These are phyloP conservation scores for Phataginus tetradactyla DNA, from an alignment of 2,797 vertebrate genomes.

Conservation along the genomic window DNA sequence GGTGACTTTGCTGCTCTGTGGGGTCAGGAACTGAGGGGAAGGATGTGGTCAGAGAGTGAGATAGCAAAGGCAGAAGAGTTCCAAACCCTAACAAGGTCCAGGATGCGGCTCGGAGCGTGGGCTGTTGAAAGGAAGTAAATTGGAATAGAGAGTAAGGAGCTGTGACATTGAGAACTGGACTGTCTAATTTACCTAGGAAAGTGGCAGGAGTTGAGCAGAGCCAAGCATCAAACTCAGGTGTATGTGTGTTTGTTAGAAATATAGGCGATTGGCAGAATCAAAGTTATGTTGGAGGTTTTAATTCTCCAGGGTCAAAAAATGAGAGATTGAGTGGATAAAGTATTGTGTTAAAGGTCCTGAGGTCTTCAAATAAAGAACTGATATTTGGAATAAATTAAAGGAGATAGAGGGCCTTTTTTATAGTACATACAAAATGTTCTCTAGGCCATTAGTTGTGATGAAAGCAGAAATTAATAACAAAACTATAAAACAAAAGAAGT, in stretches of 20 bases:
- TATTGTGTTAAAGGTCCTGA: neutral
- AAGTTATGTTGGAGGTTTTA: conserved; percentile 57
- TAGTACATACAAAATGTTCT: conserved; percentile 1
- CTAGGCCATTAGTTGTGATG: neutral
- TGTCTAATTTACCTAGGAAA: neutral
- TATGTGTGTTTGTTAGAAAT: conserved; percentile 36
- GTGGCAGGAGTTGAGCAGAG: neutral
- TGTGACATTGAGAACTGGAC: neutral
- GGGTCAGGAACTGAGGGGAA: neutral
- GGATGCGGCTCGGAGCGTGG: neutral
- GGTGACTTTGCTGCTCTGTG: neutral
- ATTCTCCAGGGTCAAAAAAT: conserved; percentile 51
- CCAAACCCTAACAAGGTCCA: neutral
- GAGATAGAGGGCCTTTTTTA: neutral
- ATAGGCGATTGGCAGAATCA: neutral
- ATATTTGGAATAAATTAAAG: conserved; percentile 37
- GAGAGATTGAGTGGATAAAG: neutral
- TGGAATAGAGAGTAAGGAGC: neutral
- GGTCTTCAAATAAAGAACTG: neutral
- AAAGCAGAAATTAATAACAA: conserved; percentile 42
- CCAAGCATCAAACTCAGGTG: neutral
- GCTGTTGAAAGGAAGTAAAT: neutral
- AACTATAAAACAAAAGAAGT: neutral
- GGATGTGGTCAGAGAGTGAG: neutral
- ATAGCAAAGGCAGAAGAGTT: neutral